Evolutionary conservation across 1,140 invertebrate genomes (phyloP).

Genomic region (Tetraneura akinire): DNA sequence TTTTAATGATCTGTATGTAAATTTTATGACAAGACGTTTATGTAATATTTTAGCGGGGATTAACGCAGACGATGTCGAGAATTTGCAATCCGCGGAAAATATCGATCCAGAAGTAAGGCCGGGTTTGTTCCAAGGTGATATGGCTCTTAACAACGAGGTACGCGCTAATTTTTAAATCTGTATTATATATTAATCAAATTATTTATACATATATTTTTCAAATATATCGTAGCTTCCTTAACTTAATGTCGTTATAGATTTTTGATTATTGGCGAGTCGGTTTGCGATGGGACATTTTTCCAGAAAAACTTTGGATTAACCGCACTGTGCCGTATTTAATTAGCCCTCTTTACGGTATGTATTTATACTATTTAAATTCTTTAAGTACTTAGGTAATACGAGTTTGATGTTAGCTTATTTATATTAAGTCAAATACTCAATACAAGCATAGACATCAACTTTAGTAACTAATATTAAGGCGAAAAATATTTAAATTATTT

Average conservation of each 20-base stretch:
- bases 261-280: slow-evolving; percentile 65
- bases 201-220: no score
- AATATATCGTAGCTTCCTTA: no score
- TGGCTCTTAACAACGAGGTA: slow-evolving; percentile 64
- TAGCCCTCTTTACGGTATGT: slow-evolving; percentile 66
- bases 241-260: slow-evolving; percentile 54
- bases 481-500: no score
- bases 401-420: no score
- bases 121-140: slow-evolving; percentile 71
- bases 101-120: slow-evolving; percentile 70
- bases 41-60: slow-evolving; percentile 11
- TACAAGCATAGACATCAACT: no score
- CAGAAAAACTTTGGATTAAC: slow-evolving; percentile 67
- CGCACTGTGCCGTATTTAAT: slow-evolving; percentile 66
- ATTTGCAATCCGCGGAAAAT: slow-evolving; percentile 54
- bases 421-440: no score
- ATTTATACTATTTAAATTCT: no score
- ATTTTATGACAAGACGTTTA: no score
- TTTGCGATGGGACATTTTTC: slow-evolving; percentile 68
- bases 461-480: no score
- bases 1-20: no score
- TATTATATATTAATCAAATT: not conserved
- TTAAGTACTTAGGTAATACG: no score
- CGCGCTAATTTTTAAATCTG: slow-evolving; percentile 20
- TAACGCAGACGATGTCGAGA: slow-evolving; percentile 47